phyloP scores from a whole-genome alignment of 2,113 vertebrate genomes.

The Ramphastos sulfuratus region DNA sequence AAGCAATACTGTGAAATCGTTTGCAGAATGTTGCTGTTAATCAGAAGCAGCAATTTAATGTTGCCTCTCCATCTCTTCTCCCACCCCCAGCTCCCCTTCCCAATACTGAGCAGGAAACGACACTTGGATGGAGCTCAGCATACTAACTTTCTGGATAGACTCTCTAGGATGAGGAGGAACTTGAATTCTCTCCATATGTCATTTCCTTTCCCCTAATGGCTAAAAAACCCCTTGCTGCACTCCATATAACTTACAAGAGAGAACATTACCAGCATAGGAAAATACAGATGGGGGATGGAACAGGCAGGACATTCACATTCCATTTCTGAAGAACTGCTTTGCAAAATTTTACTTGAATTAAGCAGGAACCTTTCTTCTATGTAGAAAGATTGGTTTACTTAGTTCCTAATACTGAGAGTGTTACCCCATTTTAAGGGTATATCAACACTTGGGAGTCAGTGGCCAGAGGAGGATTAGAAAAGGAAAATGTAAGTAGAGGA shows the following conservation, averaged over 20 bases:
- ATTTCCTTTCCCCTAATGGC: slow-evolving; percentile 58
- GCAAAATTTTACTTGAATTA: neutral
- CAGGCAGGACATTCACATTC: neutral
- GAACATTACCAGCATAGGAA: neutral
- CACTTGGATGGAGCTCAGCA: slow-evolving; percentile 54
- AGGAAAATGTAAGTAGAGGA: neutral
- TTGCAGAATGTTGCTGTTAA: slow-evolving; percentile 44
- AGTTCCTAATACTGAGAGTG: neutral
- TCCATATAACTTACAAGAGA: neutral
- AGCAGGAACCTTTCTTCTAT: neutral
- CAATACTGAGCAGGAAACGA: slow-evolving; percentile 53
- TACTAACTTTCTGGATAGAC: slow-evolving; percentile 59
- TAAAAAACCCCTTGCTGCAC: slow-evolving; percentile 20
- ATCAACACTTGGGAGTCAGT: slow-evolving; percentile 18
- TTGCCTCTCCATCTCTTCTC: neutral
- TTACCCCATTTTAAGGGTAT: neutral
- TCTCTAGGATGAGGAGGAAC: slow-evolving; percentile 74
- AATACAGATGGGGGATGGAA: neutral
- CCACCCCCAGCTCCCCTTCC: slow-evolving; percentile 5
- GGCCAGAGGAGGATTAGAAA: neutral
- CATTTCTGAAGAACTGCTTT: neutral
- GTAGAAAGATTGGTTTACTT: neutral
- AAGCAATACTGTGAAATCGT: slow-evolving; percentile 25
- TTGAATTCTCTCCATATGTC: slow-evolving; percentile 63
- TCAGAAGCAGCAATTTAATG: slow-evolving; percentile 26